A percentile compares a stretch with the other conserved stretches of the same genome.
These are phyloP conservation scores for Pomatorhinus ruficollis DNA, from an alignment of 2,113 vertebrate species.

Conservation along the genomic window DNA sequence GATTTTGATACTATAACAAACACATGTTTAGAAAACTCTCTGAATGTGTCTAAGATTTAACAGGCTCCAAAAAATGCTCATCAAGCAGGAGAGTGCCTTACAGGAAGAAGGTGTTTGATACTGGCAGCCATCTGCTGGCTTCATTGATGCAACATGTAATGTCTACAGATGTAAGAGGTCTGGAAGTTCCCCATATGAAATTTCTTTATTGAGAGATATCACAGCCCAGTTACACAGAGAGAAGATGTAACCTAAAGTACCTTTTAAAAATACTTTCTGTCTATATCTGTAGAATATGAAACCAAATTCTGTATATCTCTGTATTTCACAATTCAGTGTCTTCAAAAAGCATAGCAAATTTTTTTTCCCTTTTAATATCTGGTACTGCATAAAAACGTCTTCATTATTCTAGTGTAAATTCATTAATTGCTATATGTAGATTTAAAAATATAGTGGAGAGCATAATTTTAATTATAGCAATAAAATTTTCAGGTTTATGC, in stretches of 20 bases:
- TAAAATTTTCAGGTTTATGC: background rate
- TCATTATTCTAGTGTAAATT: background rate
- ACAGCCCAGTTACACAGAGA: background rate
- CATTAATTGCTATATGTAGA: background rate
- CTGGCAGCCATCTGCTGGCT: background rate
- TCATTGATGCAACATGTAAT: background rate
- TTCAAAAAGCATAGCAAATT: background rate
- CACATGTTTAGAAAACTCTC: background rate
- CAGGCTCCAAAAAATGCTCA: background rate
- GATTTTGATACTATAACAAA: background rate
- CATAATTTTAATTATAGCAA: background rate
- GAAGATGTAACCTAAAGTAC: background rate
- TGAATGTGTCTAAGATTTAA: background rate
- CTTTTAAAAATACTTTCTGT: background rate
- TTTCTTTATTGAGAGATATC: background rate
- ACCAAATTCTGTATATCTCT: background rate
- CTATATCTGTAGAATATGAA: background rate
- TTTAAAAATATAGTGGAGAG: background rate
- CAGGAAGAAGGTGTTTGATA: background rate
- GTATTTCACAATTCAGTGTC: background rate
- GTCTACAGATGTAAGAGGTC: background rate
- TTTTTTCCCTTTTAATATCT: background rate
- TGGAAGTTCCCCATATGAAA: background rate
- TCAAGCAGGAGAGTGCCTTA: background rate
- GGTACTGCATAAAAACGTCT: background rate